These are phyloP conservation scores for Calameuta idolon DNA, from an alignment of 2,888 invertebrate genomes.

Conservation along the genomic window DNA sequence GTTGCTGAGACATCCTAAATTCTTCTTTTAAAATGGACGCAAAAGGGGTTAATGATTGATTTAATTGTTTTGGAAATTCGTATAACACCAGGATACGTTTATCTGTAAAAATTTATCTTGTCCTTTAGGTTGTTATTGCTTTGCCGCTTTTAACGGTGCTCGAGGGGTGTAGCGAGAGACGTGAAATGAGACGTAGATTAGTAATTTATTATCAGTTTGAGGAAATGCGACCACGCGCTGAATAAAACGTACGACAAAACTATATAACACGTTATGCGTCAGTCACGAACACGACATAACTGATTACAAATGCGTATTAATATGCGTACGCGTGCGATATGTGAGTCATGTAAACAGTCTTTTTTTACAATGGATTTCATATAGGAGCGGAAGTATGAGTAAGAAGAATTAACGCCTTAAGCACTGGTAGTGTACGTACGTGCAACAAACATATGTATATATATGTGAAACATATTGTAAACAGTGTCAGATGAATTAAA, in stretches of 20 bases:
- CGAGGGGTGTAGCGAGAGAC: background rate
- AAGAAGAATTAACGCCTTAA: background rate
- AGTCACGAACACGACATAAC: background rate
- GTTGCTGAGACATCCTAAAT: too few relatives aligned
- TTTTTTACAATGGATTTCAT: background rate
- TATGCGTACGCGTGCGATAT: background rate
- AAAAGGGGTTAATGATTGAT: background rate
- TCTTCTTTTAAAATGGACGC: too few relatives aligned
- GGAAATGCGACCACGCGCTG: background rate
- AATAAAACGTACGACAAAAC: background rate
- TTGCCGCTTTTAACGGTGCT: background rate
- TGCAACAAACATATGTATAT: too few relatives aligned
- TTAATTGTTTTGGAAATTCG: background rate
- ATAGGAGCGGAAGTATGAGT: background rate
- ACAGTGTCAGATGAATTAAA: background rate
- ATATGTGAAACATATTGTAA: background rate
- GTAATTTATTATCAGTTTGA: background rate
- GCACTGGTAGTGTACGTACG: too few relatives aligned
- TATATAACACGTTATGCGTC: background rate
- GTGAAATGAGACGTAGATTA: background rate
- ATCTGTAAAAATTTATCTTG: background rate
- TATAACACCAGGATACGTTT: background rate
- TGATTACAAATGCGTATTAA: background rate
- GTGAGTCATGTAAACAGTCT: background rate
- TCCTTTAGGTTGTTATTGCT: background rate